phyloP scores from a whole-genome alignment of 2,888 invertebrate genomes.

The Hetaerina titia region DNA sequence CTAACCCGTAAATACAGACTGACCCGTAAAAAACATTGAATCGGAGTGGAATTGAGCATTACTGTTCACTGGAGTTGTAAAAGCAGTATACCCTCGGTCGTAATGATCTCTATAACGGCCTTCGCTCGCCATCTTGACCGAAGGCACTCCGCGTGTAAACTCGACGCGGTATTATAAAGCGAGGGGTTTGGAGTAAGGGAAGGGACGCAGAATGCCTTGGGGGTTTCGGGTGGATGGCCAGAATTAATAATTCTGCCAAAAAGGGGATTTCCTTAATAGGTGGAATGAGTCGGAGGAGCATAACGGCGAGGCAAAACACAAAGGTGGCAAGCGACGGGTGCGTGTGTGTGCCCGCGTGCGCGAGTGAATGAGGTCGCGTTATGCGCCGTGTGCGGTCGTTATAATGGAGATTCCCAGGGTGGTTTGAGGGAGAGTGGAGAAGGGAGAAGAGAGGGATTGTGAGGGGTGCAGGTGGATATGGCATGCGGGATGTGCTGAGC shows the following conservation, averaged over 20 bases:
- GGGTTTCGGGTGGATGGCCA: neutral
- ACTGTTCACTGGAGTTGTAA: neutral
- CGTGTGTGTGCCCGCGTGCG: neutral
- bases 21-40: too few species aligned
- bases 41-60: too few species aligned
- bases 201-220: neutral
- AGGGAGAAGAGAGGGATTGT: neutral
- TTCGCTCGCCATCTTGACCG: neutral
- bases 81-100: neutral
- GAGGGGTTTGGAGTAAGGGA: neutral
- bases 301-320: neutral
- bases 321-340: neutral
- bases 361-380: neutral
- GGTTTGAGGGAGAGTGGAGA: too few species aligned
- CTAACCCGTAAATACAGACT: too few species aligned
- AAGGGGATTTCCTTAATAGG: slow-evolving; percentile 3
- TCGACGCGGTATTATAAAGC: neutral
- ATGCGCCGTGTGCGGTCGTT: slow-evolving; percentile 8
- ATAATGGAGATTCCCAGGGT: neutral
- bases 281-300: neutral
- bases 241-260: slow-evolving; percentile 18
- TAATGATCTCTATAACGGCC: neutral
- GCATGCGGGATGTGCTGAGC: neutral
- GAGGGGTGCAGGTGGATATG: neutral
- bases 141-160: too few species aligned